Percentiles rank a stretch among this genome's conserved stretches.
Conservation (phyloP, 1,140 invertebrate species). For the Micrasema minimum region DNA sequence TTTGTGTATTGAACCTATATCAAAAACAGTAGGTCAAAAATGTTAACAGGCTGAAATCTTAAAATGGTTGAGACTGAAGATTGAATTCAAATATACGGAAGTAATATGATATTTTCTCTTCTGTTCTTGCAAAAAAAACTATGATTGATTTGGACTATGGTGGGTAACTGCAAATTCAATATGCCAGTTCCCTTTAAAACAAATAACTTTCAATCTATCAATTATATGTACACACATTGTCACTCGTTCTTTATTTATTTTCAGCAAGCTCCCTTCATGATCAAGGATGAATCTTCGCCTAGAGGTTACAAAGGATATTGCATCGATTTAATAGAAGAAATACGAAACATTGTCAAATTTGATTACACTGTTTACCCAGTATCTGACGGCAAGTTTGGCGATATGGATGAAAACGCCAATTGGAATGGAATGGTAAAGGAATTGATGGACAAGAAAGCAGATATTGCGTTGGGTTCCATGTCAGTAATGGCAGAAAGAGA, state of each 20-base stretch:
- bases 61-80: too few relatives aligned
- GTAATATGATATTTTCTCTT: too few relatives aligned
- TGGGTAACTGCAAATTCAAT: too few relatives aligned
- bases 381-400: conserved; percentile 83
- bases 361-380: conserved; percentile 88
- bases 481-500: conserved; percentile 95
- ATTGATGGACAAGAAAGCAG: conserved; percentile 88
- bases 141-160: too few relatives aligned
- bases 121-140: too few relatives aligned
- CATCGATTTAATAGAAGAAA: conserved; percentile 90
- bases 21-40: too few relatives aligned
- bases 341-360: conserved; percentile 84
- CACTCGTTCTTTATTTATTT: conserved; percentile 37
- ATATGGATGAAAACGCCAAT: conserved; percentile 84
- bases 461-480: conserved; percentile 88
- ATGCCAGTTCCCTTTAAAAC: too few relatives aligned
- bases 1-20: too few relatives aligned
- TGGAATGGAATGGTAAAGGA: conserved; percentile 96
- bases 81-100: too few relatives aligned
- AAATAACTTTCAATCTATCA: too few relatives aligned
- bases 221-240: too few relatives aligned
- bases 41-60: too few relatives aligned
- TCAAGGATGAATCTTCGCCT: conserved; percentile 72
- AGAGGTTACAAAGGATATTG: conserved; percentile 89
- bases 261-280: conserved; percentile 90